Base-by-base conservation (phyloP, 2,888 invertebrate genomes). In the Andrena praecox region DNA sequence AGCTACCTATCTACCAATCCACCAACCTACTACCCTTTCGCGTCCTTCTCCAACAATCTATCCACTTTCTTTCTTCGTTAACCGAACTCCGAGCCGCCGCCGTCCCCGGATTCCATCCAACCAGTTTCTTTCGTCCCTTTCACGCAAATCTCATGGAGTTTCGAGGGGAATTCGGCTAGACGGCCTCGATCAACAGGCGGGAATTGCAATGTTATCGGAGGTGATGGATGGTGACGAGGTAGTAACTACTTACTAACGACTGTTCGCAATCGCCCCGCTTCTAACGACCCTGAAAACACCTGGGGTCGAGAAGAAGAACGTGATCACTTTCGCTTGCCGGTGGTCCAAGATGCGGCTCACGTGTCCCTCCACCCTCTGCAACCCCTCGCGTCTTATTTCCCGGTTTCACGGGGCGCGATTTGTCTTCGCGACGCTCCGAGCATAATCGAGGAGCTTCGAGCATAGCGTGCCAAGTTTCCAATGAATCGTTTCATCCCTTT, bases 1-100 rank as follows among this genome's bases (percentile, higher is more conserved):
- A 89, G 87, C 85, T 87, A 86, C 85, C 86, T 87, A 88, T 85
- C 85, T 82, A 67, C 76, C 82, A 74, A 83, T 62, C 77, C 72
- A 69, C 74, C 75, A 68, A 71, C 78, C 80, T 59, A 70, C 72
- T 78, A 78, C 35, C 82, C 68, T 73, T 69, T 77, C 75, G 67
- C 56, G 12, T 66, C 31, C 54, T 73, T 52, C n/a, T 54, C 71
- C 7, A 67, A 27, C 33, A 31, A 70, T 56, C 72, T 35, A 54
- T 69, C 64, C 64, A 66, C 54, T 31, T 68, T 71, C 50, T 56
- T 71, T 42, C 5, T 70, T 56, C 81, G 71, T 72, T 71, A 50
- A 54, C 52, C 24, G 78, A 7, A 59, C 79, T 59, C 16, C 69
- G 5, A 48, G 56, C 20, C 24, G 12, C 7, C 31, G 2, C 24